Conservation (phyloP, 2,797 vertebrate genomes). For the Pachyuromys duprasi region DNA sequence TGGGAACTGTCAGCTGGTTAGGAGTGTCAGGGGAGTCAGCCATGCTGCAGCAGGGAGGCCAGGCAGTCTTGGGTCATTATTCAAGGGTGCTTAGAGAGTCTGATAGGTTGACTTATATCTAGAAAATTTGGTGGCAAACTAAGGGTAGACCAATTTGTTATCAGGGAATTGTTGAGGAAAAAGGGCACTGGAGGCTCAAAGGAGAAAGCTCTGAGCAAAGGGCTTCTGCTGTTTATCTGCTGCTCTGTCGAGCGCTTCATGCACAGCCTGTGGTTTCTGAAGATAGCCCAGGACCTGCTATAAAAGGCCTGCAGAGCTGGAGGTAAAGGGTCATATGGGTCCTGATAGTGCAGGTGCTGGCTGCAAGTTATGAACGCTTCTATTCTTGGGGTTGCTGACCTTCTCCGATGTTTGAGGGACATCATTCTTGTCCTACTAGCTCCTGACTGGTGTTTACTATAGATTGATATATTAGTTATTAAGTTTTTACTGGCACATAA, state of each 20-base stretch:
- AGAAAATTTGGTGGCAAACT: neutral
- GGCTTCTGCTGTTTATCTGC: conserved; percentile 23
- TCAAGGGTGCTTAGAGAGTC: neutral
- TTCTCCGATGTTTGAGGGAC: neutral
- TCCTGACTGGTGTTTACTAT: conserved; percentile 65
- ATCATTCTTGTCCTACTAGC: conserved; percentile 49
- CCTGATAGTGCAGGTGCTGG: neutral
- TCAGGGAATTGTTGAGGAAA: neutral
- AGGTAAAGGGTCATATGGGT: conserved; percentile 43
- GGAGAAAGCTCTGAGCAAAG: conserved; percentile 30
- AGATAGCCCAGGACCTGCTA: neutral
- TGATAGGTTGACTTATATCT: neutral
- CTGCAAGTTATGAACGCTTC: conserved; percentile 14
- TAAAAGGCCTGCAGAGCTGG: conserved; percentile 44
- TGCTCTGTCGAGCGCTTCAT: conserved; percentile 36
- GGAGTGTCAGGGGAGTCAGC: neutral
- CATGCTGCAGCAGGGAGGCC: neutral
- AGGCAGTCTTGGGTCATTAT: accelerated
- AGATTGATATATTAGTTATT: conserved; percentile 78
- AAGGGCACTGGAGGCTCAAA: neutral
- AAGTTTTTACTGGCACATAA: conserved; percentile 78
- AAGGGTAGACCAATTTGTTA: conserved; percentile 28
- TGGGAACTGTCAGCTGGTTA: neutral
- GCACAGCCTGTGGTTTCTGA: conserved; percentile 51
- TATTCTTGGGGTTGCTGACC: conserved; percentile 26